Evolutionary conservation across 1,140 invertebrate genomes (phyloP).

Genomic region (Venturia canescens): DNA sequence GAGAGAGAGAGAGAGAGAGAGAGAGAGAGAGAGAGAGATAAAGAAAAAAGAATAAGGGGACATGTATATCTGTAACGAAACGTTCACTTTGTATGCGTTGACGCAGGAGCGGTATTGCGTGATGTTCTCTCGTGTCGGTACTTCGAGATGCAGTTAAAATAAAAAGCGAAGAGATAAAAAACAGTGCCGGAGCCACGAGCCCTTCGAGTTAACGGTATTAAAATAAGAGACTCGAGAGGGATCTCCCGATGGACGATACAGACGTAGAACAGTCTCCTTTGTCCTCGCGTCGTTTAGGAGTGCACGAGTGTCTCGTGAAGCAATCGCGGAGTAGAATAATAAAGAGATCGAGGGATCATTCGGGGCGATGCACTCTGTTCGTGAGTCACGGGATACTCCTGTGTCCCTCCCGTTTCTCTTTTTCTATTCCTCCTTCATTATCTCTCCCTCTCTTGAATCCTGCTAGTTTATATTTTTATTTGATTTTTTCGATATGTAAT

Average conservation of each 20-base stretch:
- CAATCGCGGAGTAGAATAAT: constrained; percentile 46
- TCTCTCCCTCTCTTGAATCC: neutral
- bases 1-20: neutral
- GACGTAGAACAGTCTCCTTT: neutral
- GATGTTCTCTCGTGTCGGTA: constrained; percentile 21
- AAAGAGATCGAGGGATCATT: constrained; percentile 48
- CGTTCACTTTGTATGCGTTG: constrained; percentile 39
- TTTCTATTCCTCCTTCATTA: neutral
- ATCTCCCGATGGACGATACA: neutral
- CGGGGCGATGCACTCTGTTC: constrained; percentile 48
- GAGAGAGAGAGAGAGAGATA: neutral
- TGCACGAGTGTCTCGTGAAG: constrained; percentile 41
- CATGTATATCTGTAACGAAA: constrained; percentile 11
- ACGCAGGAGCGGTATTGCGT: constrained; percentile 19
- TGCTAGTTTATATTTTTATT: too few species aligned
- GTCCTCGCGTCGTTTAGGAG: constrained; percentile 30
- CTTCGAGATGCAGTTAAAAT: neutral
- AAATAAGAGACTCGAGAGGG: constrained; percentile 21
- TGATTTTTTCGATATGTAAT: too few species aligned
- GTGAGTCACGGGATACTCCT: constrained; percentile 34
- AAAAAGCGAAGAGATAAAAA: neutral
- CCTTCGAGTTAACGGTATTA: constrained; percentile 43
- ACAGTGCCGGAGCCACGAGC: neutral
- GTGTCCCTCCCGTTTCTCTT: constrained; percentile 19
- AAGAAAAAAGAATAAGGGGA: neutral